Evolutionary conservation across 2,888 invertebrate species (phyloP).

Genomic region (Amphipoea oculea): DNA sequence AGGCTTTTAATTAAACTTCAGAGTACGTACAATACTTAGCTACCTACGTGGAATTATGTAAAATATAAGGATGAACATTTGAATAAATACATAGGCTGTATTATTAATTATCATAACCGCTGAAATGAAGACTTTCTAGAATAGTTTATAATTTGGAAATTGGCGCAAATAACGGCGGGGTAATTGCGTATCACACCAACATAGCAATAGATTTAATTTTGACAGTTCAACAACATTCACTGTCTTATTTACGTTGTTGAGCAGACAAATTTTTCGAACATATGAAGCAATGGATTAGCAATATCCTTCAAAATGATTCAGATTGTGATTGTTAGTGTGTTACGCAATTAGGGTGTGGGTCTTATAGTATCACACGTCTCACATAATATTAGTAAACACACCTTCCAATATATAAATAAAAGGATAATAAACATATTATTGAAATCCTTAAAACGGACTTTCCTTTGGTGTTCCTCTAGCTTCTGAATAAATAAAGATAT

Average conservation of each 20-base stretch:
- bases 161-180: background rate
- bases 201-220: background rate
- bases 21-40: constrained; percentile 14
- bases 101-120: background rate
- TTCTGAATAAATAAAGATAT: background rate
- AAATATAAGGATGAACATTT: constrained; percentile 14
- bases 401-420: too few species aligned
- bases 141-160: background rate
- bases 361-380: too few species aligned
- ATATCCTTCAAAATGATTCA: too few species aligned
- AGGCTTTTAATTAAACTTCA: constrained; percentile 49
- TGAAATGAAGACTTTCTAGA: background rate
- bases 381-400: too few species aligned
- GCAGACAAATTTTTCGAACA: too few species aligned
- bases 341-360: background rate
- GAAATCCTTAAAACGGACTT: too few species aligned
- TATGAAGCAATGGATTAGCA: too few species aligned
- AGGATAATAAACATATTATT: too few species aligned
- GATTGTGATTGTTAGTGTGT: too few species aligned
- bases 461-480: too few species aligned
- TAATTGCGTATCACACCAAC: background rate
- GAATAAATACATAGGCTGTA: background rate
- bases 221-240: too few species aligned
- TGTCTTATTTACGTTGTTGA: too few species aligned
- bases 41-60: constrained; percentile 25